Evolutionary conservation across 2,888 invertebrate genomes (phyloP).

Genomic region (Tipula lateralis): DNA sequence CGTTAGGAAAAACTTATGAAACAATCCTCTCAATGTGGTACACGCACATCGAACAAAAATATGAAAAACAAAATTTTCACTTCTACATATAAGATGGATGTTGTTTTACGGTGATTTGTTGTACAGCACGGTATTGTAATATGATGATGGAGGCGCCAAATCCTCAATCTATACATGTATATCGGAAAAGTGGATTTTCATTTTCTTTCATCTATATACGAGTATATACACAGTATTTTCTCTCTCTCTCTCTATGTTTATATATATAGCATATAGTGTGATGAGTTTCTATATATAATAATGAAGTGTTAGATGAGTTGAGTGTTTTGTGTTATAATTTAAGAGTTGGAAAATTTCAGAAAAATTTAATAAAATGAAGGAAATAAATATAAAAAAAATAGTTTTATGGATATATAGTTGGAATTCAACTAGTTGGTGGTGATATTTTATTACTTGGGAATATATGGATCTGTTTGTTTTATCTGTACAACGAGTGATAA

Average conservation of each 20-base stretch:
- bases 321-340: not conserved
- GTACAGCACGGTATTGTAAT: not conserved
- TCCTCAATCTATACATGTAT: not conserved
- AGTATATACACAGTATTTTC: not conserved
- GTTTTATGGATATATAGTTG: not conserved
- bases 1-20: not conserved
- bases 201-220: not conserved
- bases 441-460: not conserved
- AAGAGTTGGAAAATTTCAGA: not conserved
- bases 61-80: not conserved
- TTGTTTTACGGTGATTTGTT: conserved; percentile 1
- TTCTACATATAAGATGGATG: not conserved
- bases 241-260: not conserved
- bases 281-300: conserved; percentile 3
- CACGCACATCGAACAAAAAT: not conserved
- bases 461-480: not conserved
- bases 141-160: not conserved
- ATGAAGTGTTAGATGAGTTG: not conserved
- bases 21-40: not conserved
- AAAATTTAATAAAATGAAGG: not conserved
- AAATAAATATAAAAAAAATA: not conserved
- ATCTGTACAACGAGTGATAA: not conserved
- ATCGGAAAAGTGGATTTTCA: not conserved
- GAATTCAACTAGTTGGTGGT: conserved; percentile 11
- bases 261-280: not conserved